phyloP scores from a whole-genome alignment of 2,797 vertebrate species.

The Myotis findleyi region DNA sequence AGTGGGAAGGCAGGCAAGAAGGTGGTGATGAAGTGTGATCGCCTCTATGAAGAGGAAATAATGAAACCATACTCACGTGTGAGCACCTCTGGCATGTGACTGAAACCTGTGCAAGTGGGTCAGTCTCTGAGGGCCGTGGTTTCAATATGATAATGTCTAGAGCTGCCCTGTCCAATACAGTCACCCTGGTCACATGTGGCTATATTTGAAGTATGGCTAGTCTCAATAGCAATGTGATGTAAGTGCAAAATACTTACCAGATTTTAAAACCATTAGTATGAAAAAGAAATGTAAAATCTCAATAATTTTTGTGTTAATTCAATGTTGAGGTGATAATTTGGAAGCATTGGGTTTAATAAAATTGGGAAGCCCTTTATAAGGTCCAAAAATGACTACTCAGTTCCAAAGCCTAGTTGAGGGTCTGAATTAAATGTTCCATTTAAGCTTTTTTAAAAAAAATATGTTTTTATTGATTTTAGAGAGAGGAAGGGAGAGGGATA shows the following conservation, averaged over 20 bases:
- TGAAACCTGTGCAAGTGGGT: neutral
- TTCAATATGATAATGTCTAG: neutral
- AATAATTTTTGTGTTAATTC: neutral
- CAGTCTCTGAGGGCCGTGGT: neutral
- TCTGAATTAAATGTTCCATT: neutral
- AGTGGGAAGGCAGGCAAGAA: neutral
- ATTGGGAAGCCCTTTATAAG: neutral
- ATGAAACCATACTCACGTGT: neutral
- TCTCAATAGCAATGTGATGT: neutral
- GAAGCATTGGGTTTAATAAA: neutral
- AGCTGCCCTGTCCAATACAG: too few species aligned
- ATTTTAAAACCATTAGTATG: neutral
- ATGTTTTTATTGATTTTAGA: too few species aligned
- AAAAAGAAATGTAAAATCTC: neutral
- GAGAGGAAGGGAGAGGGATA: too few species aligned
- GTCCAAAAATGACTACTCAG: neutral
- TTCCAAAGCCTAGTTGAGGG: neutral
- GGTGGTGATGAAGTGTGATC: neutral
- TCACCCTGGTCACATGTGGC: neutral
- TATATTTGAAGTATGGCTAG: neutral
- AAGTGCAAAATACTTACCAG: neutral
- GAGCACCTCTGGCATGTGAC: neutral
- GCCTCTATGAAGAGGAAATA: neutral
- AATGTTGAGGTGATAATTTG: neutral
- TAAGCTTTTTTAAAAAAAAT: too few species aligned